Percentiles rank a stretch among this genome's conserved stretches.
Conservation (phyloP, 2,888 invertebrate genomes). For the Cheilosia grossa region DNA sequence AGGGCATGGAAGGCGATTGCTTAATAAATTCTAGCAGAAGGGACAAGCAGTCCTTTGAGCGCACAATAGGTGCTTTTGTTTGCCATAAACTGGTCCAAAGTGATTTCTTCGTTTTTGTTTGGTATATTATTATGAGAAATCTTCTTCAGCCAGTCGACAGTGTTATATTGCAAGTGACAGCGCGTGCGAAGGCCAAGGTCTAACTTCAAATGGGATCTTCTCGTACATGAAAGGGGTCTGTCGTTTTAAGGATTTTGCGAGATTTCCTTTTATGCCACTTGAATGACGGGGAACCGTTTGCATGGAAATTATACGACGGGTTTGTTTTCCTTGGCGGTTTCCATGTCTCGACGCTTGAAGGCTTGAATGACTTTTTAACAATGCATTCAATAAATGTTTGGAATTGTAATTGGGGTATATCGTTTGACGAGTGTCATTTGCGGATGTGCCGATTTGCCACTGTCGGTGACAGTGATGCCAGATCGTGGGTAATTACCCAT, state of each 20-base stretch:
- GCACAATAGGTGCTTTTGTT: neutral
- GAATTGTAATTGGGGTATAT: too few species aligned
- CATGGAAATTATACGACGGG: neutral
- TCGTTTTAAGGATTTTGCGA: neutral
- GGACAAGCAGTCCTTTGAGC: neutral
- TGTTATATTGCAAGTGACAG: slow-evolving; percentile 6
- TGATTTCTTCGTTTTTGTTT: neutral
- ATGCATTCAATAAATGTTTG: too few species aligned
- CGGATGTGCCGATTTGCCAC: too few species aligned
- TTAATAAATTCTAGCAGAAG: neutral
- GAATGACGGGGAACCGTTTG: neutral
- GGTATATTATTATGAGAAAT: neutral
- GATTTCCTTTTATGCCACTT: neutral
- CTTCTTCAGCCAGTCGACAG: neutral
- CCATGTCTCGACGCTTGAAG: too few species aligned
- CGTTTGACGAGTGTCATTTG: too few species aligned
- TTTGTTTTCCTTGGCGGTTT: too few species aligned
- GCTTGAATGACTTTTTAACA: too few species aligned
- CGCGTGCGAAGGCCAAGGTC: neutral
- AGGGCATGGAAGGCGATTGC: neutral
- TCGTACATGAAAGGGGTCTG: neutral
- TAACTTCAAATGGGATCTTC: neutral
- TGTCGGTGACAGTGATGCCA: too few species aligned
- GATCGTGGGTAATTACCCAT: too few species aligned
- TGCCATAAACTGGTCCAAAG: neutral